These are phyloP conservation scores for Agriopis marginaria DNA, from an alignment of 2,888 invertebrate species.

Conservation along the genomic window DNA sequence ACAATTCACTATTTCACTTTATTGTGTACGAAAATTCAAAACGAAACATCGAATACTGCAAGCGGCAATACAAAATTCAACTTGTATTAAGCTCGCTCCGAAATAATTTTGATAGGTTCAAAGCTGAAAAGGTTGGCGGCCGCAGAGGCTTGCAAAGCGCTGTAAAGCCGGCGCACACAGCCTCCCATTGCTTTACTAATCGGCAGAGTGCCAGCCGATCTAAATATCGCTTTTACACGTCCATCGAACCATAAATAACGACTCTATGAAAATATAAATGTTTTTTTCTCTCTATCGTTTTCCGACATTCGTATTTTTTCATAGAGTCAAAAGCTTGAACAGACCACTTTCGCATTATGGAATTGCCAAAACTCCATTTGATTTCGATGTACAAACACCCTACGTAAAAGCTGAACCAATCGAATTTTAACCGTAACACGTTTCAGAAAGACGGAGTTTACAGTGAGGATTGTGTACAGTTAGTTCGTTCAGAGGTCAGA, in stretches of 20 bases:
- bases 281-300: conserved; percentile 84
- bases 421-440: conserved; percentile 51
- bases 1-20: conserved; percentile 41
- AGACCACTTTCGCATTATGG: conserved; percentile 87
- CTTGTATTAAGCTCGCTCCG: conserved; percentile 61
- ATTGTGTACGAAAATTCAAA: conserved; percentile 53
- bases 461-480: conserved; percentile 37
- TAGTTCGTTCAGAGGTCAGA: conserved; percentile 56
- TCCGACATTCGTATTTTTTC: conserved; percentile 83
- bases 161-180: conserved; percentile 65
- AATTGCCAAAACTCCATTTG: conserved; percentile 85
- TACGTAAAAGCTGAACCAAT: conserved; percentile 43
- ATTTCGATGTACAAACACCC: conserved; percentile 57
- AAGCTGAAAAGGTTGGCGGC: conserved; percentile 78
- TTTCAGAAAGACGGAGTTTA: conserved; percentile 48
- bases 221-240: conserved; percentile 84
- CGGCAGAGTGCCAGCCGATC: conserved; percentile 82
- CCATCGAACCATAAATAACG: conserved; percentile 84
- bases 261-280: conserved; percentile 86
- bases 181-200: conserved; percentile 75
- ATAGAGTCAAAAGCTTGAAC: conserved; percentile 87
- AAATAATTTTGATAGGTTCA: conserved; percentile 81
- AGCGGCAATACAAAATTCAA: conserved; percentile 60
- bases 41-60: conserved; percentile 27
- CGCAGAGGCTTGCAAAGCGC: conserved; percentile 63